Evolutionary conservation across 2,888 invertebrate species (phyloP).

Genomic region (Drosophila bunnanda): DNA sequence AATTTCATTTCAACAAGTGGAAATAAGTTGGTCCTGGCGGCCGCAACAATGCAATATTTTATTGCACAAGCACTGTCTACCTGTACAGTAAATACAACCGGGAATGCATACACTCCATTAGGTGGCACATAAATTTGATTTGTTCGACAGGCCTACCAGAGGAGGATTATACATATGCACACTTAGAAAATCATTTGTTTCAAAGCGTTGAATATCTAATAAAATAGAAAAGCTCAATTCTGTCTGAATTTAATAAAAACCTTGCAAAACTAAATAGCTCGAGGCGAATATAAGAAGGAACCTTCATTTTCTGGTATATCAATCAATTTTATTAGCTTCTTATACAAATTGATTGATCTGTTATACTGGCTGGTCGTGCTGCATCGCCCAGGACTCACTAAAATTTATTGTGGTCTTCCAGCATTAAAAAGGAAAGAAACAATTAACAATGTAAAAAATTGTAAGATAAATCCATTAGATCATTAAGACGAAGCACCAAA

Average conservation of each 20-base stretch:
- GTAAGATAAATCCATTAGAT: not conserved
- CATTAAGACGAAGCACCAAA: not conserved
- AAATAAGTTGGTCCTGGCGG: slow-evolving; percentile 41
- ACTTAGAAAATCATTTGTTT: not conserved
- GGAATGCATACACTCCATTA: slow-evolving; percentile 11
- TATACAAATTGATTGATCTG: too few relatives aligned
- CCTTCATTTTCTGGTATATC: too few relatives aligned
- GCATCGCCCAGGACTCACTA: not conserved
- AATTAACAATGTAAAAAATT: not conserved
- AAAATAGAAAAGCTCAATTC: too few relatives aligned
- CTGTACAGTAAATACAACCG: slow-evolving; percentile 26
- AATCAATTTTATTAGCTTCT: too few relatives aligned
- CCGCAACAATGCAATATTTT: slow-evolving; percentile 56
- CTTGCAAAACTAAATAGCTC: too few relatives aligned
- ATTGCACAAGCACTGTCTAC: slow-evolving; percentile 40
- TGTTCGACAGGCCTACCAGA: slow-evolving; percentile 38
- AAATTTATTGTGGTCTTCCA: not conserved
- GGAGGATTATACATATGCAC: not conserved
- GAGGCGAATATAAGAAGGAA: too few relatives aligned
- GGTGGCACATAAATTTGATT: slow-evolving; percentile 62
- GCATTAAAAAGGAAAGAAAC: not conserved
- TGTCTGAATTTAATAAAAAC: too few relatives aligned
- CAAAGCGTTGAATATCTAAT: too few relatives aligned
- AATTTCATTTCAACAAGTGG: slow-evolving; percentile 41
- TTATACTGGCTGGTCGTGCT: too few relatives aligned